phyloP scores from a whole-genome alignment of 2,113 vertebrate genomes.

The Thalassoma bifasciatum region DNA sequence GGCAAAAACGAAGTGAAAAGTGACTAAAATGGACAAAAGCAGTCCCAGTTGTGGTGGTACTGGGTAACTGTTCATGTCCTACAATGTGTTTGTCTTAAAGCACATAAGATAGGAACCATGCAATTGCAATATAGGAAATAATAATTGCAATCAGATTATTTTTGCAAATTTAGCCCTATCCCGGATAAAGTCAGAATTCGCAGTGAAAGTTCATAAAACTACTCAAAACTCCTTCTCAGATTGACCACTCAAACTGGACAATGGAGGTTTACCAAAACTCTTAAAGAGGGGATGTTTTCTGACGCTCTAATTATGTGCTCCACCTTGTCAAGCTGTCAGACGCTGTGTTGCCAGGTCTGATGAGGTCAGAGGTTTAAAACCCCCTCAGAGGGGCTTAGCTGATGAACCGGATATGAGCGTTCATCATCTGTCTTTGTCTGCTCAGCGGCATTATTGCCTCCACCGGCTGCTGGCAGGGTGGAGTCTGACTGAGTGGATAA shows the following conservation, averaged over 20 bases:
- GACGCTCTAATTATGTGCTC: slow-evolving; percentile 4
- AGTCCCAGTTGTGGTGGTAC: too few species aligned
- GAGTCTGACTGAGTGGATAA: slow-evolving; percentile 16
- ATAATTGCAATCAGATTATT: too few species aligned
- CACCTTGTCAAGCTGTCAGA: slow-evolving; percentile 53
- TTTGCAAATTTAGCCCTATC: too few species aligned
- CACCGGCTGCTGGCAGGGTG: neutral
- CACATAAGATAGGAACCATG: too few species aligned
- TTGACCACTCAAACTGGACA: neutral
- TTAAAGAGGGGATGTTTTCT: slow-evolving; percentile 2
- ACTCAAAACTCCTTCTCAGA: too few species aligned
- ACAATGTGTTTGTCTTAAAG: too few species aligned
- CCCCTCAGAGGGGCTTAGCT: slow-evolving; percentile 33
- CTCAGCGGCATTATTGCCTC: slow-evolving; percentile 20
- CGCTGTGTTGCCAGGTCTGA: slow-evolving; percentile 31
- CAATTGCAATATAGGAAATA: too few species aligned
- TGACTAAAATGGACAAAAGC: too few species aligned
- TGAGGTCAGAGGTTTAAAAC: slow-evolving; percentile 52
- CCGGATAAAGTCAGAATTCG: too few species aligned
- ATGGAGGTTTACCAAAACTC: neutral
- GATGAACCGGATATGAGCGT: slow-evolving; percentile 43
- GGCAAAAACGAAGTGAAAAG: too few species aligned
- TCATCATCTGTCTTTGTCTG: slow-evolving; percentile 34
- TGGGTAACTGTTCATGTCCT: too few species aligned
- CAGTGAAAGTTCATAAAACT: too few species aligned